Evolutionary conservation across 2,888 invertebrate species (phyloP), one percentile per base, ranked within the genome.

Genomic region (Lepeophtheirus nordmannii): DNA sequence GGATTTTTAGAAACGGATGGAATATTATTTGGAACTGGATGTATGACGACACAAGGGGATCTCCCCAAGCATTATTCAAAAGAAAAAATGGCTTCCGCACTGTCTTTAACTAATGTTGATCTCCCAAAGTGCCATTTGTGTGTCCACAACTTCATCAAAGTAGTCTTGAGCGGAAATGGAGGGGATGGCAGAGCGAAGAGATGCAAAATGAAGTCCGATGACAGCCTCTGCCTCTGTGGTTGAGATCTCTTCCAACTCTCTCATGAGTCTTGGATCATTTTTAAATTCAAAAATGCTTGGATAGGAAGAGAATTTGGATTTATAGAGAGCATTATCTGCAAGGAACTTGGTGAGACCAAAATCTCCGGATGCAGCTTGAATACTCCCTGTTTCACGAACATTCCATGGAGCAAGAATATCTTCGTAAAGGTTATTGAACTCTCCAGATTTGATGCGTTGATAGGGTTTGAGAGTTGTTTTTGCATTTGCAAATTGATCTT

Each of bases 251-350:
- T 58, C 38, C 30, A 58, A 39, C 10, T 65, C 37, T 10, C 20
- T 58, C 38, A 53, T 22, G 30, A 38, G n/a, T 20, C 12, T 30
- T 12, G 23, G 20, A 14, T 65, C 17, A 12, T n/a, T 38, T 38
- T 30, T 46, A 58, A 58, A n/a, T 20, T 58, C 65, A 58, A 65
- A 58, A 14, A 65, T 58, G 22, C 56, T 65, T 1, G 65, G 65
- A 65, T 65, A 65, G 1, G 39, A 39, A 11, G n/a, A 22, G 65
- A 65, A 65, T 37, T 38, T 20, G 1, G 39, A n/a, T 17, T 37
- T 23, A 12, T 37, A n/a, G 2, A 37, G n/a, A 11, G 39, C 65
- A n/a, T 20, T 30, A 14, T 23, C 37, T 40, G 17, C n/a, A 11
- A 62, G 41, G 38, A 65, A 65, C 30, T 38, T 37, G 10, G n/a